Evolutionary conservation across 1,140 invertebrate genomes (phyloP).

Genomic region (Drosophila arizonae): DNA sequence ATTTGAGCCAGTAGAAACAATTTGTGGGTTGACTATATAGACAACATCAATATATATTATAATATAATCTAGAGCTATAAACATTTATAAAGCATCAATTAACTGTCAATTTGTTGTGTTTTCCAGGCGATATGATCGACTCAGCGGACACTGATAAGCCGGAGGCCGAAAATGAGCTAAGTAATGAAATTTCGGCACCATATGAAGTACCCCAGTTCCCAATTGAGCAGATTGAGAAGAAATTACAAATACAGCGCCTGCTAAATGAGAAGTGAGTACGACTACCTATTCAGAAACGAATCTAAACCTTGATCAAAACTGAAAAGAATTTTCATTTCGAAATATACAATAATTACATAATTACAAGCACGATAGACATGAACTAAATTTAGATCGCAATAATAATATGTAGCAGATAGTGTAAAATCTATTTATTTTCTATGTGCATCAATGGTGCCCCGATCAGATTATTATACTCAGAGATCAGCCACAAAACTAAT

Average conservation of each 20-base stretch:
- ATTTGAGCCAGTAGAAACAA: background rate
- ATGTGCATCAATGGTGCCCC: background rate
- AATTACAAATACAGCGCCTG: constrained; percentile 94
- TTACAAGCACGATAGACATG: too few species aligned
- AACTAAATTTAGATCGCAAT: too few species aligned
- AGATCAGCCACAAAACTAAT: too few species aligned
- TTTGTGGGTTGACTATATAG: constrained; percentile 30
- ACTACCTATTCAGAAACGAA: background rate
- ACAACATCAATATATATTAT: background rate
- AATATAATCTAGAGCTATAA: background rate
- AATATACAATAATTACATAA: too few species aligned
- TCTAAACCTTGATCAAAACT: too few species aligned
- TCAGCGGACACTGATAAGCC: constrained; percentile 58
- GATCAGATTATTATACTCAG: too few species aligned
- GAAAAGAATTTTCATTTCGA: too few species aligned
- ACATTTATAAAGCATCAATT: constrained; percentile 19
- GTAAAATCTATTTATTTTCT: background rate
- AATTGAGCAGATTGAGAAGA: constrained; percentile 97
- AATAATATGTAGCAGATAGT: too few species aligned
- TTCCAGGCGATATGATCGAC: constrained; percentile 61
- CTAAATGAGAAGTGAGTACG: constrained; percentile 92
- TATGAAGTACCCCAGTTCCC: constrained; percentile 98
- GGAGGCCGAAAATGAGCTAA: constrained; percentile 75
- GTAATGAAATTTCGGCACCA: constrained; percentile 95
- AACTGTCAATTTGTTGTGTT: constrained; percentile 25